These are phyloP conservation scores for Muntiacus reevesi DNA, from an alignment of 2,113 vertebrate species.

Conservation along the genomic window DNA sequence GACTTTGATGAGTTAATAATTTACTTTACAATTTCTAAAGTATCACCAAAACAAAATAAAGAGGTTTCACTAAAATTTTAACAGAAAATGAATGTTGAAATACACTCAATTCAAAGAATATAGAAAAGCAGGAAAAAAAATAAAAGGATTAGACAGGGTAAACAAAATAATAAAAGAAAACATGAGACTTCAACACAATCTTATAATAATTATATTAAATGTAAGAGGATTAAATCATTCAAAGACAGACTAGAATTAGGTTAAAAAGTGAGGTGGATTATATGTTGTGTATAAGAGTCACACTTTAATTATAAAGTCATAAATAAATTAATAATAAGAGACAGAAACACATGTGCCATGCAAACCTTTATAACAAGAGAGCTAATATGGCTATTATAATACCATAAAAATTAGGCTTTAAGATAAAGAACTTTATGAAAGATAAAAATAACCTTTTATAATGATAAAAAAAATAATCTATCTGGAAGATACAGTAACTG, in stretches of 20 bases:
- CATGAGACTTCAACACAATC: neutral
- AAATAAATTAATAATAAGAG: neutral
- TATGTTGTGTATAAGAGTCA: neutral
- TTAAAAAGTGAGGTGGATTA: neutral
- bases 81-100: neutral
- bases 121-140: neutral
- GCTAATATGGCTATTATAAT: neutral
- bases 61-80: neutral
- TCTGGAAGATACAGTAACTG: neutral
- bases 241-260: neutral
- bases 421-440: neutral
- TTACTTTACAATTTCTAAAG: neutral
- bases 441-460: neutral
- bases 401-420: neutral
- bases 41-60: neutral
- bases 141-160: neutral
- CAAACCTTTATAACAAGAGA: neutral
- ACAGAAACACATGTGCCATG: neutral
- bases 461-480: neutral
- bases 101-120: neutral
- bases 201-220: neutral
- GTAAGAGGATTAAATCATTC: neutral
- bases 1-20: neutral
- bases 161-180: neutral
- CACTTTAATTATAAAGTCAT: neutral